These are phyloP conservation scores for Diprion similis DNA, from an alignment of 1,140 invertebrate genomes.

Conservation along the genomic window DNA sequence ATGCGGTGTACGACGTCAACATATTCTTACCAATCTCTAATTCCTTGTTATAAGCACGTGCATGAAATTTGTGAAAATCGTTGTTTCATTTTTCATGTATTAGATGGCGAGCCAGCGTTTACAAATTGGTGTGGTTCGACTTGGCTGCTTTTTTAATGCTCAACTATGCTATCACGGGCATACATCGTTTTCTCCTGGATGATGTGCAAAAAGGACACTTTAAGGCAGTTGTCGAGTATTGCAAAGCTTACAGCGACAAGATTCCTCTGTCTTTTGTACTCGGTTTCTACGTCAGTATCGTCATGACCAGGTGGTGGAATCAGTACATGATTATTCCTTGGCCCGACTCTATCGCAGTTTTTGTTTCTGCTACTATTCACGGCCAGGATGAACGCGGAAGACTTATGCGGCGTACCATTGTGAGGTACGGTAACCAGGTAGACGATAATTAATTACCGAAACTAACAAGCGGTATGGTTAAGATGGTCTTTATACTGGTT, in stretches of 20 bases:
- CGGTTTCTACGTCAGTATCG: conserved; percentile 91
- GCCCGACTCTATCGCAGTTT: conserved; percentile 84
- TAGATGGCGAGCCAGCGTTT: conserved; percentile 78
- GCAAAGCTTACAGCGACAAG: conserved; percentile 77
- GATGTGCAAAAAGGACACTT: conserved; percentile 70
- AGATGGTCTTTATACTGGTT: no score
- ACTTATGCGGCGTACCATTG: conserved; percentile 86
- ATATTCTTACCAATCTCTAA: no score
- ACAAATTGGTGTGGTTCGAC: conserved; percentile 77
- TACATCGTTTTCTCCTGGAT: conserved; percentile 66
- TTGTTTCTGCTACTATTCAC: conserved; percentile 78
- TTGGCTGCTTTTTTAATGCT: conserved; percentile 68
- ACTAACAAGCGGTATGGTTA: no score
- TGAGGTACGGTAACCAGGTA: conserved; percentile 65
- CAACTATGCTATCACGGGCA: conserved; percentile 67
- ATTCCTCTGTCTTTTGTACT: conserved; percentile 88
- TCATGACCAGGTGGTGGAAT: conserved; percentile 93
- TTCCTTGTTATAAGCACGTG: no score
- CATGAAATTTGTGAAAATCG: conserved; percentile 6
- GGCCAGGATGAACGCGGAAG: conserved; percentile 87
- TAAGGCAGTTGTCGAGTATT: conserved; percentile 80
- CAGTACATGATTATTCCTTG: conserved; percentile 83
- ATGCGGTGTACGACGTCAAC: no score
- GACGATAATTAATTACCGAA: background rate
- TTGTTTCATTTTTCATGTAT: conserved; percentile 38